Conservation (phyloP, 2,113 vertebrate genomes). For the Aleadryas rufinucha region DNA sequence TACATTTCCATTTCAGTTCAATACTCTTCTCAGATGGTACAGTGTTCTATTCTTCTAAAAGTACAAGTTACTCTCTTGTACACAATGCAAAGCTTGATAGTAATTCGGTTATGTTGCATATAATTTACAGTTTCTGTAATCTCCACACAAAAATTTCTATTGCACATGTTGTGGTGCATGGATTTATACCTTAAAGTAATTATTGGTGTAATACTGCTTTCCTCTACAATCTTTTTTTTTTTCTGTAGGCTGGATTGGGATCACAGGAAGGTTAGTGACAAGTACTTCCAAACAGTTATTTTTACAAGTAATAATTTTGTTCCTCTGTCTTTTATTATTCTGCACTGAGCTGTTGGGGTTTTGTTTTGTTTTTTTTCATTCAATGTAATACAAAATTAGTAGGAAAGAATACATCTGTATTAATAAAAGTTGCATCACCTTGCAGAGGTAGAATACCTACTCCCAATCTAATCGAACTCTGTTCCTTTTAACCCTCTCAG, state of each 20-base stretch:
- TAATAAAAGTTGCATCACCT: background rate
- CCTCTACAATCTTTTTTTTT: background rate
- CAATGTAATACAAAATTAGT: background rate
- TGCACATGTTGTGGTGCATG: background rate
- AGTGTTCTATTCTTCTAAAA: background rate
- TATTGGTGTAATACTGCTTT: background rate
- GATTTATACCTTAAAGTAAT: background rate
- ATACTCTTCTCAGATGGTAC: background rate
- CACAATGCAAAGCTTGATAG: background rate
- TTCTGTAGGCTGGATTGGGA: background rate
- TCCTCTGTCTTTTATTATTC: background rate
- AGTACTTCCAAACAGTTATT: background rate
- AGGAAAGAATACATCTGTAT: background rate
- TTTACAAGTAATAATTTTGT: background rate
- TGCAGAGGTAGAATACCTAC: background rate
- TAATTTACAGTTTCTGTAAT: background rate
- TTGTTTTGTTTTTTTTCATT: background rate
- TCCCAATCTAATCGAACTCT: background rate
- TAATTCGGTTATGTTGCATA: background rate
- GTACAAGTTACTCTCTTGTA: background rate
- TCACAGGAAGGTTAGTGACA: background rate
- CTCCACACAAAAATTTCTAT: background rate
- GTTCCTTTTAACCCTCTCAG: background rate
- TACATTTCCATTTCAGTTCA: background rate
- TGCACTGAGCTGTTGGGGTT: background rate